Evolutionary conservation across 1,140 invertebrate species (phyloP).

Genomic region (Rhopalosiphum padi): DNA sequence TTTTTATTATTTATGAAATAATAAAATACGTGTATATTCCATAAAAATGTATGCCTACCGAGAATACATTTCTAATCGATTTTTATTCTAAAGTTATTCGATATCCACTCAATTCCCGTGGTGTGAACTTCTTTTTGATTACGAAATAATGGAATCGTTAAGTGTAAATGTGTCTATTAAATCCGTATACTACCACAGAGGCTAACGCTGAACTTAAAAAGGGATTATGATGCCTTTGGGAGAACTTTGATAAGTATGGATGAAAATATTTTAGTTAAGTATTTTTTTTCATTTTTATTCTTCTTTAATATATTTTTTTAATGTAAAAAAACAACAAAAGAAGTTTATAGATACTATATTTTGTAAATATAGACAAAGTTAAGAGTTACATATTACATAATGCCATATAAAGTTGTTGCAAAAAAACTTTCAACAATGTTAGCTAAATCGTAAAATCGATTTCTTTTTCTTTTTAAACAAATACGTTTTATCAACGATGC

Average conservation of each 20-base stretch:
- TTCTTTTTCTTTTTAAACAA: background rate
- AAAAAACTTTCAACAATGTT: background rate
- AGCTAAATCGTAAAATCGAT: background rate
- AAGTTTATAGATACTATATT: background rate
- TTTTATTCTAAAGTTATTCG: background rate
- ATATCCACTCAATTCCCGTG: background rate
- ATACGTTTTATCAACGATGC: background rate
- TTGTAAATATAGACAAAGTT: background rate
- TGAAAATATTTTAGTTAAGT: background rate
- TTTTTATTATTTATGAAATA: background rate
- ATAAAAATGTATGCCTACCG: background rate
- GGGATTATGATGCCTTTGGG: background rate
- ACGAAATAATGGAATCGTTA: background rate
- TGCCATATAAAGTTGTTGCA: background rate
- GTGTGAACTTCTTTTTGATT: background rate
- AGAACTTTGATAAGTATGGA: background rate
- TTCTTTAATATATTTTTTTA: background rate
- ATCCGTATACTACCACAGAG: too few species aligned
- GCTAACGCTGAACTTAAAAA: background rate
- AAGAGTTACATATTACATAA: background rate
- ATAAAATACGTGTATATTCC: background rate
- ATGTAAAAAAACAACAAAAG: background rate
- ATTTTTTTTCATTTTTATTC: background rate
- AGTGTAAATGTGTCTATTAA: background rate
- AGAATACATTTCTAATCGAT: background rate